Evolutionary conservation across 2,888 invertebrate genomes (phyloP).

Genomic region (Syritta pipiens): DNA sequence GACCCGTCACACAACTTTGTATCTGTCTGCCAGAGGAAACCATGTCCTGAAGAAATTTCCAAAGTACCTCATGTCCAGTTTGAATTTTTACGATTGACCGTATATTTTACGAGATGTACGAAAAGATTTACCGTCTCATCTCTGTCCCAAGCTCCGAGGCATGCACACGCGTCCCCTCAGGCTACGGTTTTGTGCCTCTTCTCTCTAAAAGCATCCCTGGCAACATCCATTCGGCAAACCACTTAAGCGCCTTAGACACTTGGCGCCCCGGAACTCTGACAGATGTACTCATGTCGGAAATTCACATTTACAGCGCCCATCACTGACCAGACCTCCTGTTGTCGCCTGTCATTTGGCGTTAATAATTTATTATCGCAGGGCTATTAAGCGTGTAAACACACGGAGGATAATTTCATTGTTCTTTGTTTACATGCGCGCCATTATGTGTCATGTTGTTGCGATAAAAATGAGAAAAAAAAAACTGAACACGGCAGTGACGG

Average conservation of each 20-base stretch:
- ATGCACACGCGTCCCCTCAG: no score
- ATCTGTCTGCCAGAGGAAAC: no score
- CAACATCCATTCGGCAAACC: constrained; percentile 18
- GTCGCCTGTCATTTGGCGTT: constrained; percentile 33
- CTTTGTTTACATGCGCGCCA: constrained; percentile 24
- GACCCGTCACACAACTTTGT: no score
- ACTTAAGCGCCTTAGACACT: constrained; percentile 29
- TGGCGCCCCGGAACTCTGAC: constrained; percentile 5
- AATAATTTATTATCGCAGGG: constrained; percentile 46
- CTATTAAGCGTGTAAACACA: constrained; percentile 18
- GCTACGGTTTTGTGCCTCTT: no score
- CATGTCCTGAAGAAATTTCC: neutral
- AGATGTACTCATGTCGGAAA: constrained; percentile 36
- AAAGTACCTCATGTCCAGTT: constrained; percentile 2
- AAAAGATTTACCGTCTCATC: neutral
- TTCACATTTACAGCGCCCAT: constrained; percentile 23
- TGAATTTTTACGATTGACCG: constrained; percentile 11
- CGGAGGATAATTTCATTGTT: constrained; percentile 6
- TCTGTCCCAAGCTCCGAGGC: neutral
- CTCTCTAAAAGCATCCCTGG: neutral
- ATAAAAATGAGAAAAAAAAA: neutral
- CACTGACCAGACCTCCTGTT: neutral
- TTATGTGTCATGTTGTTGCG: constrained; percentile 21
- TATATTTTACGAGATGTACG: constrained; percentile 18
- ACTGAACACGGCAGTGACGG: neutral